Conservation (phyloP, 2,113 vertebrate species). For the Leucopsar rothschildi region DNA sequence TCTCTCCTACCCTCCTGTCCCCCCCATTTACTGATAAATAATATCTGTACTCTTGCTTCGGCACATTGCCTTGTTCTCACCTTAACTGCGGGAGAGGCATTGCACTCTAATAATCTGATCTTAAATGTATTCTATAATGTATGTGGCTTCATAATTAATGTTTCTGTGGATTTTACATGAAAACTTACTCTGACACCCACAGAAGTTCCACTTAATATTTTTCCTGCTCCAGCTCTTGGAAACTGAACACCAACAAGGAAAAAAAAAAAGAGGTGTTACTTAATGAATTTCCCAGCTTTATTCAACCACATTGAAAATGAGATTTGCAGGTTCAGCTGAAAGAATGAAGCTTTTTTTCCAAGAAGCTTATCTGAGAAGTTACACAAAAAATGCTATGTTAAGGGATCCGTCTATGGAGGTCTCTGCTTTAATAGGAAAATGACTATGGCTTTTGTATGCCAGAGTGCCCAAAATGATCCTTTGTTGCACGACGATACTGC, state of each 20-base stretch:
- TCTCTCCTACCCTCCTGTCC: fast-evolving
- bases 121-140: background rate
- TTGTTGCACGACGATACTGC: background rate
- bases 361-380: background rate
- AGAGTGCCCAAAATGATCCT: background rate
- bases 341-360: background rate
- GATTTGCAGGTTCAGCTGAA: background rate
- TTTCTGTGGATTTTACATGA: background rate
- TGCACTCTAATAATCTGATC: background rate
- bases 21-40: background rate
- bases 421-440: background rate
- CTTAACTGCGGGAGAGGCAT: background rate
- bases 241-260: background rate
- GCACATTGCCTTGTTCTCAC: fast-evolving
- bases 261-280: background rate
- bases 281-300: background rate
- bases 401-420: background rate
- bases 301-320: background rate
- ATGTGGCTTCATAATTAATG: background rate
- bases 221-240: background rate
- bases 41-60: background rate
- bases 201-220: background rate
- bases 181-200: background rate
- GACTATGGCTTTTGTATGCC: background rate
- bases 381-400: background rate